Base-by-base conservation (phyloP, 2,888 invertebrate species). In the Mesorhabditis sp. region DNA sequence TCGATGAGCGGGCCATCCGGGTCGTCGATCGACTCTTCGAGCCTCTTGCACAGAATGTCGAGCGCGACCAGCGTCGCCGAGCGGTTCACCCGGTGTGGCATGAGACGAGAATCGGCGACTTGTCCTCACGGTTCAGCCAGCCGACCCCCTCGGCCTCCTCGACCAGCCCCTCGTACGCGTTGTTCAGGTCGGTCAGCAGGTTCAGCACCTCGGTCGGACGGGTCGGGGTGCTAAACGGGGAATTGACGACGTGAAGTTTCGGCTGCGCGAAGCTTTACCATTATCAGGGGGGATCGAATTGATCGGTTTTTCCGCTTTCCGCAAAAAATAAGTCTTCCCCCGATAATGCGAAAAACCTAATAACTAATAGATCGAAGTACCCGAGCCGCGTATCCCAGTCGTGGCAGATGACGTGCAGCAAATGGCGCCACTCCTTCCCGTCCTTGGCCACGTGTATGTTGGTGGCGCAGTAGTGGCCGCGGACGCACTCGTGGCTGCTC, bases 71-170 rank as follows among this genome's bases (percentile, higher is more conserved):
- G 6, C 6, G 75, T 69, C 6, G 79, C 80, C 45, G 77, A 75
- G 50, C 78, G 69, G 10, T 77, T 75, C 15, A 79, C 77, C 82
- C 82, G 6, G 82, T 75, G n/a, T 74, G 67, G 62, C 82, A 80
- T 44, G 78, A 71, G 45, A 82, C 65, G 43, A 80, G 70, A n/a
- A 79, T 76, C n/a, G 82, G 82, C 43, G 43, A 73, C 72, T 66
- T 65, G 15, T 66, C 68, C 10, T 45, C 63, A 15, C 44, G 64
- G 58, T 70, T 45, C 10, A 77, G 50, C 74, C 74, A 77, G n/a
- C 73, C 73, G 5, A 71, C 72, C n/a, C 64, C 69, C 4, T 72
- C 45, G 4, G 70, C 78, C 43, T 77, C 68, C 42, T 71, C 72
- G 41, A 67, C 67, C 64, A 78, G 62, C 45, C 76, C 65, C 13